These are phyloP conservation scores for Netelia inedita DNA, from an alignment of 2,888 invertebrate species.

Conservation along the genomic window DNA sequence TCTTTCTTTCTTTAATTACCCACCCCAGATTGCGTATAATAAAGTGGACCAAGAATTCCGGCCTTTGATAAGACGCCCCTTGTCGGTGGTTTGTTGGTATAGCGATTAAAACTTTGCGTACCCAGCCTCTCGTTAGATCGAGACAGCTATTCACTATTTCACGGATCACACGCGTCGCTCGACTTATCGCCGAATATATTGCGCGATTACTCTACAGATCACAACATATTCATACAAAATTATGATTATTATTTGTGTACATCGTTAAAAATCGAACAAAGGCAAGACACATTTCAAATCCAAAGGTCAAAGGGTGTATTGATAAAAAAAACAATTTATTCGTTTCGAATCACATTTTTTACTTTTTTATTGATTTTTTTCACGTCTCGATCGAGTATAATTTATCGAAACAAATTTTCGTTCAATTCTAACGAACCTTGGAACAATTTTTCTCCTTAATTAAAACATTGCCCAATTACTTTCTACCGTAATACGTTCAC, in stretches of 20 bases:
- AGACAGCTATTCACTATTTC: constrained; percentile 7
- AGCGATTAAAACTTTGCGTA: neutral
- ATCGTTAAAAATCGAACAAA: too few relatives aligned
- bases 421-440: too few relatives aligned
- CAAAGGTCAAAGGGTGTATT: too few relatives aligned
- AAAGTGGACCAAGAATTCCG: neutral
- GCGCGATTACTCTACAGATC: neutral
- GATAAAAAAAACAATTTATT: too few relatives aligned
- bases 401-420: too few relatives aligned
- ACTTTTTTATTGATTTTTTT: too few relatives aligned
- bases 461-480: neutral
- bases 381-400: too few relatives aligned
- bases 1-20: neutral
- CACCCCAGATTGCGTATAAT: neutral
- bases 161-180: constrained; percentile 32
- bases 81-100: constrained; percentile 1
- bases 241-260: too few relatives aligned
- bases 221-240: too few relatives aligned
- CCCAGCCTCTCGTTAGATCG: constrained; percentile 6
- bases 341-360: too few relatives aligned
- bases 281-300: too few relatives aligned
- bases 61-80: constrained; percentile 23
- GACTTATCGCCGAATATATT: constrained; percentile 13
- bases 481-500: too few relatives aligned
- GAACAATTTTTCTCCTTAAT: neutral